Percentiles rank a stretch among this genome's conserved stretches.
Evolutionary conservation across 1,140 invertebrate genomes (phyloP).

Genomic region (Drosophila equinoxialis): DNA sequence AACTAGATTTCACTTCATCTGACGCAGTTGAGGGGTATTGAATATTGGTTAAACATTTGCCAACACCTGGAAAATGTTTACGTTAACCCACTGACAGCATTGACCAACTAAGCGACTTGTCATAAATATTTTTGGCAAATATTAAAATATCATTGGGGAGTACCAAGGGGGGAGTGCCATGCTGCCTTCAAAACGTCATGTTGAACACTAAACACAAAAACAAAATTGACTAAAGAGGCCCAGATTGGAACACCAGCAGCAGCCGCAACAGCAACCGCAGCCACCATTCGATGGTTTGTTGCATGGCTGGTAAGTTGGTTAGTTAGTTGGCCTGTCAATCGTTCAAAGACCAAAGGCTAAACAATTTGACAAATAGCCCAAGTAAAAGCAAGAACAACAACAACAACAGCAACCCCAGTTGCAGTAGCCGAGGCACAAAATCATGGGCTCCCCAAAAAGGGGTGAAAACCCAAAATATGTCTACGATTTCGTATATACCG

Average conservation of each 20-base stretch:
- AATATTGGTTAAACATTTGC: constrained; percentile 45
- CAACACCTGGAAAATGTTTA: constrained; percentile 55
- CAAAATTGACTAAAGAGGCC: constrained; percentile 35
- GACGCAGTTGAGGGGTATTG: too few species aligned
- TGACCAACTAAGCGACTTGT: constrained; percentile 62
- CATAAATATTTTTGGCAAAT: constrained; percentile 55
- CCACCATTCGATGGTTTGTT: background rate
- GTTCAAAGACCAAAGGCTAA: constrained; percentile 73
- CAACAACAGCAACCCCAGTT: constrained; percentile 18
- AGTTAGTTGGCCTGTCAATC: constrained; percentile 78
- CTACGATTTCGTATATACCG: too few species aligned
- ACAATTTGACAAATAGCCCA: constrained; percentile 79
- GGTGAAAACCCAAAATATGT: background rate
- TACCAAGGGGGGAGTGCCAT: background rate
- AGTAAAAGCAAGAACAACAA: constrained; percentile 18
- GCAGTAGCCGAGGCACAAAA: background rate
- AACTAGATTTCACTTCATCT: constrained; percentile 7
- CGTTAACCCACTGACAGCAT: constrained; percentile 6
- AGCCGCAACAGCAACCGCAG: background rate
- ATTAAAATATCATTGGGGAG: constrained; percentile 55
- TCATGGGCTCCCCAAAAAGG: background rate
- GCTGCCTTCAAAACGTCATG: constrained; percentile 24
- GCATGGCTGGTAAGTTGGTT: constrained; percentile 42
- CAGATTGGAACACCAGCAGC: constrained; percentile 59
- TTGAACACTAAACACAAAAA: constrained; percentile 23